phyloP scores from a whole-genome alignment of 2,797 vertebrate genomes.

The Leucoraja ocellata region DNA sequence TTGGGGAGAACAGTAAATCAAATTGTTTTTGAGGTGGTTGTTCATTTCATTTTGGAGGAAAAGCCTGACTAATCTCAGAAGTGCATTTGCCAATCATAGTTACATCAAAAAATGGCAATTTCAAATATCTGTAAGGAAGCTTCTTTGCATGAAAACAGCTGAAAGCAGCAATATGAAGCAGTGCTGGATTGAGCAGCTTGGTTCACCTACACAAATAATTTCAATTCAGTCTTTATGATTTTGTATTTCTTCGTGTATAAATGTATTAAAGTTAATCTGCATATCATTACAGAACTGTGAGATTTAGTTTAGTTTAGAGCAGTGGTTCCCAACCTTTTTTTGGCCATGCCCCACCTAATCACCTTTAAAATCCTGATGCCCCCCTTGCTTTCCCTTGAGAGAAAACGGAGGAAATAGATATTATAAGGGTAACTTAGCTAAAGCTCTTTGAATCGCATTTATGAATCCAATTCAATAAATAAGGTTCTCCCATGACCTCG shows the following conservation, averaged over 20 bases:
- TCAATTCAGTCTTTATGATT: neutral
- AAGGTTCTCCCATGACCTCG: no score
- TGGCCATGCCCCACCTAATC: no score
- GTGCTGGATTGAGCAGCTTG: neutral
- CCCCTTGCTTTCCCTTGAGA: no score
- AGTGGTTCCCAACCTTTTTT: no score
- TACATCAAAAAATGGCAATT: constrained; percentile 10
- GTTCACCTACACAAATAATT: neutral
- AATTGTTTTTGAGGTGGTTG: neutral
- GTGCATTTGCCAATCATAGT: constrained; percentile 1
- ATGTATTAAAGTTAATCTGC: neutral
- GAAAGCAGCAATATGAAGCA: neutral
- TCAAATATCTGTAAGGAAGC: no score
- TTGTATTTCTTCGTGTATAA: neutral
- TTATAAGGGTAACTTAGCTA: no score
- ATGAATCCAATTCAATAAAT: no score
- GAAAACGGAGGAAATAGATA: no score
- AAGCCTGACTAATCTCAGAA: neutral
- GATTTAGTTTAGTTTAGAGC: no score
- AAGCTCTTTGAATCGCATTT: no score
- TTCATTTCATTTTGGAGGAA: constrained; percentile 11
- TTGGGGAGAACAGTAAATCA: neutral
- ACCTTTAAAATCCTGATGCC: no score
- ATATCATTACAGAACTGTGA: no score
- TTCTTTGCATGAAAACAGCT: neutral